These are phyloP conservation scores for Gymnothorax javanicus DNA, from an alignment of 2,797 vertebrate species.

Conservation along the genomic window DNA sequence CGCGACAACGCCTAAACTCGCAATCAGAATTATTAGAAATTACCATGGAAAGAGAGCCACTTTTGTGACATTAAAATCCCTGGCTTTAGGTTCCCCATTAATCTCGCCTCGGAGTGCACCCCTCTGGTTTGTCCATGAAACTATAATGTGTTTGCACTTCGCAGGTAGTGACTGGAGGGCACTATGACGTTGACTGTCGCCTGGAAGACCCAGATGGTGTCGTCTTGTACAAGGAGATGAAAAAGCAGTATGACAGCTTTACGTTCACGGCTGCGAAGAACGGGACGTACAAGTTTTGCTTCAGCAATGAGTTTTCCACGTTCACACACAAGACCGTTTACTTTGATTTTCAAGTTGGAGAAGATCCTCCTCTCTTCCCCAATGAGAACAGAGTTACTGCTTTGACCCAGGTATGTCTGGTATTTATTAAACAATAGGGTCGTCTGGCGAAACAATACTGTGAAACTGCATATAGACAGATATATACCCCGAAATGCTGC, in stretches of 20 bases:
- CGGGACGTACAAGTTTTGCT: conserved; percentile 96
- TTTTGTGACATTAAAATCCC: too few species aligned
- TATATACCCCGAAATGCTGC: too few species aligned
- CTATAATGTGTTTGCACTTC: background rate
- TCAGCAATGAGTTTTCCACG: conserved; percentile 98
- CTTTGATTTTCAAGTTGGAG: conserved; percentile 98
- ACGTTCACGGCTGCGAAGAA: conserved; percentile 92
- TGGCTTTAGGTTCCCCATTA: too few species aligned
- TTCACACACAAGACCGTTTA: conserved; percentile 99
- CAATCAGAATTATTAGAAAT: too few species aligned
- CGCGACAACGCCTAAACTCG: too few species aligned
- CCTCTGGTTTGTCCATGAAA: background rate
- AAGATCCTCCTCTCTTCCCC: conserved; percentile 95
- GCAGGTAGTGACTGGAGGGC: conserved; percentile 96
- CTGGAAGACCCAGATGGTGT: conserved; percentile 89
- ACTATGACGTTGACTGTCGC: conserved; percentile 97
- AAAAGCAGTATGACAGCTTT: conserved; percentile 98
- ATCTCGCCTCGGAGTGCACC: too few species aligned
- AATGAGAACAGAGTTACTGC: conserved; percentile 96
- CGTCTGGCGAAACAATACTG: too few species aligned
- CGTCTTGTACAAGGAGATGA: conserved; percentile 97
- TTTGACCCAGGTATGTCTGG: conserved; percentile 86
- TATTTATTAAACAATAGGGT: background rate
- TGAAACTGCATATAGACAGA: too few species aligned
- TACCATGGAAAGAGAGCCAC: too few species aligned